Conservation (phyloP, 2,888 invertebrate species). For the Nipponacmea schrenckii region DNA sequence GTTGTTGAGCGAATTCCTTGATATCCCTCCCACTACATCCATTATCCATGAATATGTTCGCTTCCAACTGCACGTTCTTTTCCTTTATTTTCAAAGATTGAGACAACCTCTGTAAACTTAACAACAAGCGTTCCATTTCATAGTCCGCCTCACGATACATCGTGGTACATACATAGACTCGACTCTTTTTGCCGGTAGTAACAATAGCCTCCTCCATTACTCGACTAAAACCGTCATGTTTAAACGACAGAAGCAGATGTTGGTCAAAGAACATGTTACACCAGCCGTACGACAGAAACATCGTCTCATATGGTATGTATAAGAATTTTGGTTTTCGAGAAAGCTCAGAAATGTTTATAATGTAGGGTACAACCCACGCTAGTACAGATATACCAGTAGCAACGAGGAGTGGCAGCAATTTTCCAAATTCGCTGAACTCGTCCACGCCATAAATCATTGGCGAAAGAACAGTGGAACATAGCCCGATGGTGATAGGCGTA, state of each 20-base stretch:
- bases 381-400: conserved; percentile 30
- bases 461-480: conserved; percentile 27
- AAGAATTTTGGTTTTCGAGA: conserved; percentile 23
- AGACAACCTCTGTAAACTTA: conserved; percentile 29
- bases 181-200: conserved; percentile 13
- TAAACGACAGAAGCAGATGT: conserved; percentile 32
- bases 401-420: conserved; percentile 25
- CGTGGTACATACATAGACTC: conserved; percentile 40
- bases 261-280: conserved; percentile 39
- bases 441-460: conserved; percentile 27
- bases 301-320: conserved; percentile 31
- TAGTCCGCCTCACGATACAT: conserved; percentile 43
- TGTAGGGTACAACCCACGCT: conserved; percentile 32
- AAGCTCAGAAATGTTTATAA: conserved; percentile 22
- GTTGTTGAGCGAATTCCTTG: conserved; percentile 37
- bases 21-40: conserved; percentile 30
- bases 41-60: conserved; percentile 41
- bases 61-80: conserved; percentile 28
- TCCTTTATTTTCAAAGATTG: conserved; percentile 30
- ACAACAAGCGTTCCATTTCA: conserved; percentile 39
- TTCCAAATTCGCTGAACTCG: conserved; percentile 35
- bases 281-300: conserved; percentile 37
- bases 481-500: conserved; percentile 33
- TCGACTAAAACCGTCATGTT: conserved; percentile 32
- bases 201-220: neutral